A percentile compares a stretch with the other conserved stretches of the same genome.
Conservation (phyloP, 2,113 vertebrate genomes). For the Elephantulus edwardii region DNA sequence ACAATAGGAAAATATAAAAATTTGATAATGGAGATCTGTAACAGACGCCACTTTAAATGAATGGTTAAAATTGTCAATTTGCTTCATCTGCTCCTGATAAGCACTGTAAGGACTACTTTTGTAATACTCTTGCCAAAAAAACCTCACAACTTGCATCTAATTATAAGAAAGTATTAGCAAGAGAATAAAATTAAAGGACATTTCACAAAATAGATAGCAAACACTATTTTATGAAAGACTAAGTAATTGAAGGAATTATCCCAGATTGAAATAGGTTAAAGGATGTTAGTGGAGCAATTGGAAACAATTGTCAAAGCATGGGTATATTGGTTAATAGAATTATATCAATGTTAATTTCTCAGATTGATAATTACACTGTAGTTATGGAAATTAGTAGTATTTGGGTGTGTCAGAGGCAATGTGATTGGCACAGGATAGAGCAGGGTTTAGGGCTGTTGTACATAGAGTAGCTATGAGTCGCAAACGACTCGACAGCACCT, state of each 20-base stretch:
- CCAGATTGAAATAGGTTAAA: not conserved
- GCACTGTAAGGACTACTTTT: not conserved
- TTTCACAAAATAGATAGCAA: not conserved
- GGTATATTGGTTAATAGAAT: not conserved
- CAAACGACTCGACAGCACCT: no score
- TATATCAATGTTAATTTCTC: not conserved
- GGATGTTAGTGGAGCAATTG: not conserved
- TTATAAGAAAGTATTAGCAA: not conserved
- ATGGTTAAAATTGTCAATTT: not conserved
- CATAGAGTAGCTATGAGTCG: no score
- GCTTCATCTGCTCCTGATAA: not conserved
- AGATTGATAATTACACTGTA: not conserved
- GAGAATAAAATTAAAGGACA: not conserved
- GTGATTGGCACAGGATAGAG: no score
- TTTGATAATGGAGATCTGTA: not conserved
- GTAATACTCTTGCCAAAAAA: not conserved
- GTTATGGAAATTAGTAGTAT: not conserved
- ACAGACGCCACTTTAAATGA: not conserved
- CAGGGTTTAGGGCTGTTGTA: no score
- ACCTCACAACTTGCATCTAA: not conserved
- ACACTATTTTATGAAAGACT: slow-evolving; percentile 9
- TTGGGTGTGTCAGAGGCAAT: no score
- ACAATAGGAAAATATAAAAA: not conserved
- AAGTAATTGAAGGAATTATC: not conserved
- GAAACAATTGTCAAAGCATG: not conserved